These are phyloP conservation scores for Artemia sinica DNA, from an alignment of 2,888 invertebrate species.

Conservation along the genomic window DNA sequence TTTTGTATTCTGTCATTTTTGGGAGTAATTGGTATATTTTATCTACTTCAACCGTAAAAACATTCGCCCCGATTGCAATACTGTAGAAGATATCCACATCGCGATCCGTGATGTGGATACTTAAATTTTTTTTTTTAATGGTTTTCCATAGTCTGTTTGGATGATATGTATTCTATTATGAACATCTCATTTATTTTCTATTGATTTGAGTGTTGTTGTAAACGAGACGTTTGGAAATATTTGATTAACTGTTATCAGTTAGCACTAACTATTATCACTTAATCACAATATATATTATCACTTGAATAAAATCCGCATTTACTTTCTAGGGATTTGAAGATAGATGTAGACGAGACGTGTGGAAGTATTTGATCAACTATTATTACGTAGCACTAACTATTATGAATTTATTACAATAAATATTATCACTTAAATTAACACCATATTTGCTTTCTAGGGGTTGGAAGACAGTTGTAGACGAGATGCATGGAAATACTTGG, in stretches of 20 bases:
- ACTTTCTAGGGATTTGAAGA: conserved; percentile 52
- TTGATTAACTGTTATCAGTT: not conserved
- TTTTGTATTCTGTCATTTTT: not conserved
- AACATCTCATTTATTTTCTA: not conserved
- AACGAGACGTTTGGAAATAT: not conserved
- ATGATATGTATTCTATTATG: too few relatives aligned
- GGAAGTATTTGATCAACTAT: conserved; percentile 59
- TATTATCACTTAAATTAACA: not conserved
- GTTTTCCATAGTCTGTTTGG: not conserved
- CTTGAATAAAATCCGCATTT: not conserved
- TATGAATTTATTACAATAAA: conserved; percentile 14
- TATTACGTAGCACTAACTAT: not conserved
- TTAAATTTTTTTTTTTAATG: not conserved
- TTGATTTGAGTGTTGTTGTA: conserved; percentile 17
- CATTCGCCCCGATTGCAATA: not conserved
- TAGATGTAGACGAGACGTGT: conserved; percentile 58
- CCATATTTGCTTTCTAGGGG: conserved; percentile 40
- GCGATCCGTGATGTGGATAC: not conserved
- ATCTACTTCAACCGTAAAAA: conserved; percentile 15
- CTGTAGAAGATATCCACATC: not conserved
- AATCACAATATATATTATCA: conserved; percentile 1
- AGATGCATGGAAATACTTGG: conserved; percentile 85
- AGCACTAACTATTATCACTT: conserved; percentile 2
- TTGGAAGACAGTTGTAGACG: conserved; percentile 53
- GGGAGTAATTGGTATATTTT: not conserved